Base-by-base conservation (phyloP, 1,140 invertebrate genomes). In the Drosophila subobscura region DNA sequence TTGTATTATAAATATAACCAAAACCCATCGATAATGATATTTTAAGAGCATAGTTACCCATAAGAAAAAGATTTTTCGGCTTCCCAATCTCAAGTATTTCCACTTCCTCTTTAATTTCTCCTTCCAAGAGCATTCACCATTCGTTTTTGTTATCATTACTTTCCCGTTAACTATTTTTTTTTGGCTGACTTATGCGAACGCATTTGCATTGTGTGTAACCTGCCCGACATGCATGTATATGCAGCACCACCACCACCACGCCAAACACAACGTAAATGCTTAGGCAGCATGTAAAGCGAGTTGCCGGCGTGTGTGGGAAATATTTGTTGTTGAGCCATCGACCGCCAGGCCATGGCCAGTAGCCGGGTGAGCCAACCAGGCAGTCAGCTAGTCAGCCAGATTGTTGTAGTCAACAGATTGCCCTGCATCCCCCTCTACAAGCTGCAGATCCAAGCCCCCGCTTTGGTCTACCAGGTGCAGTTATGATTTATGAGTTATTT, bases 401-500 rank as follows among this genome's bases (percentile, higher is more conserved):
- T 53, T 41, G 37, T 53, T 41, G 37, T 23, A 42, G 44, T 64
- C 57, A 37, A 29, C 42, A 40, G 46, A 53, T 49, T 47, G 16
- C 16, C 16, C 16, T 70, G 41, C 40, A 57, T 57, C 37, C 49
- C 54, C 76, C 56, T 8, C 14, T 8, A 8, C 16, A 20, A 2
- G 1, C 22, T 16, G 16, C 23, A 14, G n/a, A 3, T 52, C 23
- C 12, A 61, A 27, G 46, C 64, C 33, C 45, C 61, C 61, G 50
- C 65, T 55, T 56, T 33, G 44, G 63, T 49, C 55, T 47, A 64
- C 81, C 81, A 85, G 81, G 81, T 85, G 81, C 81, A 85, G 81
- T 86, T 86, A 85, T 85, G 81, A 85, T 85, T 85, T 85, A 85
- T 85, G 83, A 55, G 67, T 56, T 70, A 49, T 58, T 61, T 40